Base-by-base conservation (phyloP, 2,888 invertebrate genomes). In the Aphodius sticticus region DNA sequence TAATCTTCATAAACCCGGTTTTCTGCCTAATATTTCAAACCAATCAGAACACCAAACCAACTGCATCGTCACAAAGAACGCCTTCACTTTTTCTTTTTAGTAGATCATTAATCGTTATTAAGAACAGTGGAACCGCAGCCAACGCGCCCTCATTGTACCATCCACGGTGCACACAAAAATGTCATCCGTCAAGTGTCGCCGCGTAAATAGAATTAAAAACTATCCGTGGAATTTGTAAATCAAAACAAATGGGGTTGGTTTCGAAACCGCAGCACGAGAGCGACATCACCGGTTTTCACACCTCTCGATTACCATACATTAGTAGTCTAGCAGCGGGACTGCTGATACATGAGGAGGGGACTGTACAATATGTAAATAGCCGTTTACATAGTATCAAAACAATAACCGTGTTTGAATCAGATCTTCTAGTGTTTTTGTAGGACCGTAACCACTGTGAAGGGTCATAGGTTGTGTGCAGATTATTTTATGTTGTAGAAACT, bases 261-360 rank as follows among this genome's bases (percentile, higher is more conserved):
- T 35, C 36, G 74, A 74, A 74, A 35, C 74, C 36, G 37, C 74
- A 35, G 74, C 53, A 53, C 53, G 53, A 53, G 53, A 53, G 53
- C 53, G 53, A 53, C 53, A 53, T 53, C 53, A 5, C 53, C 53
- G 53, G 53, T 53, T 77, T 83, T 83, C 82, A 83, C 82, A 82
- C 82, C 82, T 83, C 79, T 78, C 81, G 82, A 83, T 83, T 83
- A 83, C 81, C 82, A 83, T 83, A 81, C 81, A 83, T 83, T 83
- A 81, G 53, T 53, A 53, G 53, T 53, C 53, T 53, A 53, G 53
- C 53, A 53, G 53, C 53, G 53, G 53, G 53, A 53, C 12, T 12
- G 53, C 53, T 26, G 26, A 1, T 26, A 81, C 16, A 38, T 69
- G 16, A 69, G 76, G 69, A 76, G 76, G 76, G 76, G 76, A 69